Base-by-base conservation (phyloP, 2,797 vertebrate species). In the Onychomys arenicola region DNA sequence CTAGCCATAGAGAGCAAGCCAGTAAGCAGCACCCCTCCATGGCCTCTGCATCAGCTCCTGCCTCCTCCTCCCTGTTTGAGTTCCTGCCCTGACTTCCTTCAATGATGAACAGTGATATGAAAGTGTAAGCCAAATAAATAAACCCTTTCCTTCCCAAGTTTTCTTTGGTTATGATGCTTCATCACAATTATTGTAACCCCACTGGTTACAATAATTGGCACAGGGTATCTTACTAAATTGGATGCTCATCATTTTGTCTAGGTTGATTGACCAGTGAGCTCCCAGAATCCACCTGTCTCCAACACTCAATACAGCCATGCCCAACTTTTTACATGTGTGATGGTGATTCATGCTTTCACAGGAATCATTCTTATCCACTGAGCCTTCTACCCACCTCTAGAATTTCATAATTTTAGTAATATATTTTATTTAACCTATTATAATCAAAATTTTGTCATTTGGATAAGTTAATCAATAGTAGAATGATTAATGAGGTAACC, bases 401-500 rank as follows among this genome's bases (percentile, higher is more conserved):
- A 87, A 55, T 29, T 25, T 49, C 46, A 46, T 86, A 34, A 88
- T 90, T 92, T 80, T 80, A 92, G 67, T 90, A 92, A 90, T 61
- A 78, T 4, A 82, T 76, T 23, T 46, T 75, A 55, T 95, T 93
- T 92, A 90, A 61, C n/a, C 46, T 65, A 46, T 4, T 55, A 49
- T 81, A 76, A 69, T 43, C 9, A 69, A 93, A 92, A 84, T 95
- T 69, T n/a, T 81, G 37, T 76, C 84, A 89, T 61, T 95, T 75
- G 5, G 29, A 78, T 55, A 88, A 63, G n/a, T 25, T 81, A 71
- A 90, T 92, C 78, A 90, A 23, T 49, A 57, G 61, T 92, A 75
- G 13, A 90, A 81, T 69, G 25, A 88, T 84, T 52, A 89, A 10
- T 95, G 77, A 93, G 16, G 27, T 57, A 63, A 75, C 52, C 57